These are phyloP conservation scores for Hyposmocoma kahamanoa DNA, from an alignment of 1,140 invertebrate genomes.

Conservation along the genomic window DNA sequence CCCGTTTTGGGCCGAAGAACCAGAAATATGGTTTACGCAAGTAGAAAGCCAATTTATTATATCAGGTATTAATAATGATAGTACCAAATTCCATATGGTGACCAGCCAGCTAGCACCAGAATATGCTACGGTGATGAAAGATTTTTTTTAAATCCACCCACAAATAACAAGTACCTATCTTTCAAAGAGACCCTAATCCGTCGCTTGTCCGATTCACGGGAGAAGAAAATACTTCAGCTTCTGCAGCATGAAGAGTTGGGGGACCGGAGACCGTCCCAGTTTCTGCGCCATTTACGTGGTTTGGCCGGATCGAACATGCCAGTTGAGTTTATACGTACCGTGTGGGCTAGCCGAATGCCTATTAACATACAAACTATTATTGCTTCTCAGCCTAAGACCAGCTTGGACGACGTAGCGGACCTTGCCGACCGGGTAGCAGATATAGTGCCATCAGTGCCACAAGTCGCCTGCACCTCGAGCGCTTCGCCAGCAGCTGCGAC, in stretches of 20 bases:
- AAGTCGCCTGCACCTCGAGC: neutral
- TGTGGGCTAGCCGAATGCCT: neutral
- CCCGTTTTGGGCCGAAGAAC: neutral
- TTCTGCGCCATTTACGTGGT: neutral
- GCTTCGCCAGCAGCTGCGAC: too few species aligned
- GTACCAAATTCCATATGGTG: neutral
- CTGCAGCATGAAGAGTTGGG: neutral
- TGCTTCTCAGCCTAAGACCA: neutral
- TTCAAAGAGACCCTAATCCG: neutral
- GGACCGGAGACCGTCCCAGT: neutral
- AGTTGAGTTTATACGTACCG: neutral
- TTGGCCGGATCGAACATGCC: neutral
- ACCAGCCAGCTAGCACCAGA: neutral
- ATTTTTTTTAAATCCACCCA: neutral
- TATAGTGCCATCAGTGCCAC: neutral
- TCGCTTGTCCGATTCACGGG: neutral
- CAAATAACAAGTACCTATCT: neutral
- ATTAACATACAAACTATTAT: neutral
- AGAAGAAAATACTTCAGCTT: neutral
- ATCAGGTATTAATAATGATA: neutral
- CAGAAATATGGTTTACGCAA: neutral
- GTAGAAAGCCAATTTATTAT: neutral
- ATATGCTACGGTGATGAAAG: neutral
- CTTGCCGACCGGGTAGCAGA: neutral
- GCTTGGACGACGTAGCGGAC: neutral